These are phyloP conservation scores for Melospiza melodia DNA, from an alignment of 2,113 vertebrate species.

Conservation along the genomic window DNA sequence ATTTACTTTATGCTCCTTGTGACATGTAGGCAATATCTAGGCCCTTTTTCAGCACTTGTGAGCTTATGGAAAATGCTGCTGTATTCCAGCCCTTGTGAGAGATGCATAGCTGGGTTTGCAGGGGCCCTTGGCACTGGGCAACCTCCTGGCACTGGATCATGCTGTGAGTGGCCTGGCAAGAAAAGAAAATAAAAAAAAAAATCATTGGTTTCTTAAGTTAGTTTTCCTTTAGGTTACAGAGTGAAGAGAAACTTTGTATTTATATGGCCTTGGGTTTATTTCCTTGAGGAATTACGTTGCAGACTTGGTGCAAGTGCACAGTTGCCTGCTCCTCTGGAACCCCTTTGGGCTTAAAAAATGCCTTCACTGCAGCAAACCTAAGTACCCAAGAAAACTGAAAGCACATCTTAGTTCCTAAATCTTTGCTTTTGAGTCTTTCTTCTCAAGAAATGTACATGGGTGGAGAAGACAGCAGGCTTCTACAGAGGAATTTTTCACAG, in stretches of 20 bases:
- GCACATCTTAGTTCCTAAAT: background rate
- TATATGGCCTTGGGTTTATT: background rate
- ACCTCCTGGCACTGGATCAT: background rate
- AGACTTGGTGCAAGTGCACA: fast-evolving
- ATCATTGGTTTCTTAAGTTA: background rate
- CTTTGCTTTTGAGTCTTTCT: background rate
- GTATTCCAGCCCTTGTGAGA: background rate
- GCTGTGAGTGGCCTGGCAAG: fast-evolving
- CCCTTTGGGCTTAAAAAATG: background rate
- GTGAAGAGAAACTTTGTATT: background rate
- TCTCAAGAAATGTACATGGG: background rate
- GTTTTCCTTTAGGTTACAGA: background rate
- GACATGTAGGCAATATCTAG: background rate
- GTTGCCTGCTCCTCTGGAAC: background rate
- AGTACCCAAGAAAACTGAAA: background rate
- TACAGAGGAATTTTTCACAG: background rate
- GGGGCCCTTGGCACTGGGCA: background rate
- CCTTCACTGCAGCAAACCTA: background rate
- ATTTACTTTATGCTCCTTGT: background rate
- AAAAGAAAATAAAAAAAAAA: background rate
- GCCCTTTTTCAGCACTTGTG: background rate
- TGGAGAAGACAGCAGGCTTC: background rate
- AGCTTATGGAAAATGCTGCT: background rate
- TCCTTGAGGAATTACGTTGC: background rate
- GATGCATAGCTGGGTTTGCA: fast-evolving